Base-by-base conservation (phyloP, 2,797 vertebrate genomes). In the Odontamblyopus lacepedii region DNA sequence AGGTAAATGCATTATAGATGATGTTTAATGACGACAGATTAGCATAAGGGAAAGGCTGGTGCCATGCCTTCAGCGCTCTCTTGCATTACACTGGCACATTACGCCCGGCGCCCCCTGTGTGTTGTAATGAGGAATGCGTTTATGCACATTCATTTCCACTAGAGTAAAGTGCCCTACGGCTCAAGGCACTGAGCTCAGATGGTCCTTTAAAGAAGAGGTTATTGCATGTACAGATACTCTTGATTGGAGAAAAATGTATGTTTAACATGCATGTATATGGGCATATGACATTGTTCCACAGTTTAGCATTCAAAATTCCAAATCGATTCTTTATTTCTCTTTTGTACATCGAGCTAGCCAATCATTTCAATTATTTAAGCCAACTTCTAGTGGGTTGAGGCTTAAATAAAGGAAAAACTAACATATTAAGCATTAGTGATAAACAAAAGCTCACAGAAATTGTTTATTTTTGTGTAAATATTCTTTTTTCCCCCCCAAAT, bases 1-100 rank as follows among this genome's bases (percentile, higher is more conserved):
- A 88, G 88, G 87, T 91, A 83, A 90, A 89, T 93, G 83, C 76
- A 93, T 92, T 88, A 92, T 93, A 89, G 87, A 93, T 93, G 85
- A 85, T 79, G 77, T 88, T 85, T 89, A 92, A 92, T 89, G 81
- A 88, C 80, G 82, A 77, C 75, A 72, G 82, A 91, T 91, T 91
- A 88, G 80, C 85, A 88, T 87, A 83, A 18, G 50, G 83, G 67
- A 86, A 85, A 83, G 63, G 70, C 71, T 86, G 55, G 68, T 84
- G 79, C 78, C 44, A 6, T 72, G 88, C 88, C 85, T 79, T 76
- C 67, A 90, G 89, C 86, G 0, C 73, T 82, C 63, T 64, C 76
- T 83, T 78, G 80, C 79, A 82, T 84, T 87, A 81, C 77, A 71
- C 68, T 71, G 74, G 77, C 72, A 81, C 83, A 53, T 79, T 81